These are phyloP conservation scores for Cebidichthys violaceus DNA, from an alignment of 2,113 vertebrate species.

Conservation along the genomic window DNA sequence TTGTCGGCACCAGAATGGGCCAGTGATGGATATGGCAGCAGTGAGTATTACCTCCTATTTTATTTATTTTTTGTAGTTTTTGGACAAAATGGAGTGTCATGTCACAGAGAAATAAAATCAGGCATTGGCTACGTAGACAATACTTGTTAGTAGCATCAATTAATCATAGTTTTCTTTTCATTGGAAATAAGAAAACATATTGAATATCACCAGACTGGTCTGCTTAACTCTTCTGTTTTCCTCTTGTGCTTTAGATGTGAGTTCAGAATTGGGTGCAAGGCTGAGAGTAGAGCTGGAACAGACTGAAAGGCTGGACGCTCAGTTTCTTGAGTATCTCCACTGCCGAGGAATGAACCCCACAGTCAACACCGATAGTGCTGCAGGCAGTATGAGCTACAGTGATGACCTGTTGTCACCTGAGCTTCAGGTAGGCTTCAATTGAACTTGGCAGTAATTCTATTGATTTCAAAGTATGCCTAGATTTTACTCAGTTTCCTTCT, in stretches of 20 bases:
- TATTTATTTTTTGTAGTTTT: neutral
- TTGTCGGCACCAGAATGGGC: conserved; percentile 79
- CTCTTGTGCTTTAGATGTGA: conserved; percentile 77
- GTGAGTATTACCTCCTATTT: conserved; percentile 79
- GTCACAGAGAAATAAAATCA: neutral
- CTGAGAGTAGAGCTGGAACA: conserved; percentile 80
- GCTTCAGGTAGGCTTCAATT: conserved; percentile 84
- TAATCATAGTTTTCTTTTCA: neutral
- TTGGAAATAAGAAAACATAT: neutral
- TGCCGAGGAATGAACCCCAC: conserved; percentile 79
- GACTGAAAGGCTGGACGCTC: conserved; percentile 77
- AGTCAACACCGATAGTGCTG: conserved; percentile 76
- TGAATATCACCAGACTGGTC: neutral
- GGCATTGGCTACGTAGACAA: neutral
- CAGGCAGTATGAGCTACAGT: conserved; percentile 79
- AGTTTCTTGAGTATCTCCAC: conserved; percentile 80
- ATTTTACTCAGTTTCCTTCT: neutral
- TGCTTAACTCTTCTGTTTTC: neutral
- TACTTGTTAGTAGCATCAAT: neutral
- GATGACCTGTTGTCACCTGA: conserved; percentile 87
- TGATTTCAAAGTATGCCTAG: neutral
- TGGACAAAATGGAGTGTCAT: neutral
- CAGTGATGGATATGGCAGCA: conserved; percentile 84
- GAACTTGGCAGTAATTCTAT: neutral
- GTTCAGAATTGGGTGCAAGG: conserved; percentile 82